Evolutionary conservation across 2,888 invertebrate species (phyloP).

Genomic region (Coecobrya sp.): DNA sequence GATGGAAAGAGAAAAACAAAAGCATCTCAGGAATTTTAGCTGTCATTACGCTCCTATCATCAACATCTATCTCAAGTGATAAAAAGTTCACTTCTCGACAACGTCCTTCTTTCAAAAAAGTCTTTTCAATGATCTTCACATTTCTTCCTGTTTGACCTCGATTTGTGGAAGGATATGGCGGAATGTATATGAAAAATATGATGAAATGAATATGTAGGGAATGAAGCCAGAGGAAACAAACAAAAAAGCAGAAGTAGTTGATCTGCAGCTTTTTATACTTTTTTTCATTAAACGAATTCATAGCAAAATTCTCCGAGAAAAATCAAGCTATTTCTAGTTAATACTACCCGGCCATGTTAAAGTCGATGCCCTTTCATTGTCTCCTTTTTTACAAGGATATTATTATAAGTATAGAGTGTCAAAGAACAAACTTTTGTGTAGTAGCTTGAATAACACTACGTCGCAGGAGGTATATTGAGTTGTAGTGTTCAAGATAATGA

Average conservation of each 20-base stretch:
- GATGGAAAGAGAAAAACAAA: not conserved
- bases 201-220: not conserved
- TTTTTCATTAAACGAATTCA: not conserved
- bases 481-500: slow-evolving; percentile 37
- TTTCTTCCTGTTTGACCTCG: slow-evolving; percentile 7
- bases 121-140: not conserved
- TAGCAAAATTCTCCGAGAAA: not conserved
- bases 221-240: not conserved
- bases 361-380: slow-evolving; percentile 30
- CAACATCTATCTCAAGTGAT: slow-evolving; percentile 41
- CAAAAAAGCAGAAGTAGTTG: not conserved
- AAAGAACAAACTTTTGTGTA: not conserved
- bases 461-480: slow-evolving; percentile 36
- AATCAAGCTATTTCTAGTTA: not conserved
- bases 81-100: slow-evolving; percentile 31
- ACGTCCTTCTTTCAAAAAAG: not conserved
- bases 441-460: not conserved
- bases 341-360: not conserved
- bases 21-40: slow-evolving; percentile 29
- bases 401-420: not conserved
- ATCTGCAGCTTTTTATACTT: not conserved
- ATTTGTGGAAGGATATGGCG: not conserved
- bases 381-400: not conserved
- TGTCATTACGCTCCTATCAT: slow-evolving; percentile 36
- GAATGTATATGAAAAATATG: slow-evolving; percentile 45